Evolutionary conservation across 2,113 vertebrate genomes (phyloP).

Genomic region (Cynoglossus semilaevis): DNA sequence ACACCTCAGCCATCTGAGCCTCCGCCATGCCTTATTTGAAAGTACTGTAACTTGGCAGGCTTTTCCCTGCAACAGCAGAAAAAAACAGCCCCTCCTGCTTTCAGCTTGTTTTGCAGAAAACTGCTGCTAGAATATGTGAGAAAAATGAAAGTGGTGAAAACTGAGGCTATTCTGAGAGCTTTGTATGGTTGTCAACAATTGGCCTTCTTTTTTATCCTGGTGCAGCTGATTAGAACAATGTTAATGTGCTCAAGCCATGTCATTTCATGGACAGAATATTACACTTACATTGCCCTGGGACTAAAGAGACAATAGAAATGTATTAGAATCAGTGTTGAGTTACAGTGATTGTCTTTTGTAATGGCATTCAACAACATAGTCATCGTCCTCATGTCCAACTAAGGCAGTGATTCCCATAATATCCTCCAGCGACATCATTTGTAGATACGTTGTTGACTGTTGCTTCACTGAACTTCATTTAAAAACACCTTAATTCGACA

Average conservation of each 20-base stretch:
- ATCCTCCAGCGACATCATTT: too few relatives aligned
- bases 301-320: not conserved
- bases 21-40: not conserved
- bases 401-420: too few relatives aligned
- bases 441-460: too few relatives aligned
- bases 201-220: not conserved
- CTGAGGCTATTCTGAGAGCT: not conserved
- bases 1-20: not conserved
- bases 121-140: not conserved
- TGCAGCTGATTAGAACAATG: slow-evolving; percentile 7
- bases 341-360: not conserved
- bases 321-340: not conserved
- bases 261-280: not conserved
- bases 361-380: not conserved
- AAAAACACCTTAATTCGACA: too few relatives aligned
- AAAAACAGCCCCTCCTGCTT: not conserved
- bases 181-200: not conserved
- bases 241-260: slow-evolving; percentile 3
- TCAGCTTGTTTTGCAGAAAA: slow-evolving; percentile 7
- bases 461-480: too few relatives aligned
- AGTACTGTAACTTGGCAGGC: not conserved
- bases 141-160: slow-evolving; percentile 1
- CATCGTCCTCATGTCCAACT: slow-evolving; percentile 2
- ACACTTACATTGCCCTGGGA: not conserved
- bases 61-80: not conserved